phyloP scores from a whole-genome alignment of 53 echinoderm and acorn worm genomes.

The Mesocentrotus franciscanus region DNA sequence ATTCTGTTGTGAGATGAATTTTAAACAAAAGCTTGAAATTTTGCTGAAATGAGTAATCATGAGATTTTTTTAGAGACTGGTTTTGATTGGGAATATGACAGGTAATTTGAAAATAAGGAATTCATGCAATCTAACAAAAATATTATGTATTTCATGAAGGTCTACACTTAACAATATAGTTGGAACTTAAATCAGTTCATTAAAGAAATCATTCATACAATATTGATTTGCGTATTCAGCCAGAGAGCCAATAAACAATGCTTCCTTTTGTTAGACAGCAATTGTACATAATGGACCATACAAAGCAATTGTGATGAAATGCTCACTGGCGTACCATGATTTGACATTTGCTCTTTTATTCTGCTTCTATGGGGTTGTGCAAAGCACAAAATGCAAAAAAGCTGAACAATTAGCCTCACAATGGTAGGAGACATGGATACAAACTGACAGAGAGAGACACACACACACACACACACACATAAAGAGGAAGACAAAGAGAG shows the following conservation, averaged over 20 bases:
- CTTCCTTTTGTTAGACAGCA: background rate
- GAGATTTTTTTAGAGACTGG: background rate
- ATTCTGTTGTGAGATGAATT: background rate
- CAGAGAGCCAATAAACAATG: background rate
- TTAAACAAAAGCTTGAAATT: background rate
- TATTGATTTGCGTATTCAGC: constrained; percentile 19
- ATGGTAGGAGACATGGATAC: background rate
- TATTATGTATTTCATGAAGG: no score
- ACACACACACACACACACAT: background rate
- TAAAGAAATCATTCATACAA: background rate
- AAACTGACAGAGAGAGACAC: background rate
- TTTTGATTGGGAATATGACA: background rate
- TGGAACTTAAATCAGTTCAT: background rate
- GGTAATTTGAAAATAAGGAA: background rate
- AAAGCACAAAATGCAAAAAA: background rate
- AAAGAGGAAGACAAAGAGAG: background rate
- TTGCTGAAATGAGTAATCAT: background rate
- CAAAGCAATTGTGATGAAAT: background rate
- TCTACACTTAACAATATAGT: background rate
- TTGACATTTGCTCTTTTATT: background rate
- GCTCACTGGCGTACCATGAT: background rate
- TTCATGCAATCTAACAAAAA: background rate
- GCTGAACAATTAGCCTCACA: background rate
- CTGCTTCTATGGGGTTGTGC: background rate
- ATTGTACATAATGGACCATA: background rate